Evolutionary conservation across 2,888 invertebrate species (phyloP), one percentile per base, ranked within the genome.

Genomic region (Spodoptera littoralis): DNA sequence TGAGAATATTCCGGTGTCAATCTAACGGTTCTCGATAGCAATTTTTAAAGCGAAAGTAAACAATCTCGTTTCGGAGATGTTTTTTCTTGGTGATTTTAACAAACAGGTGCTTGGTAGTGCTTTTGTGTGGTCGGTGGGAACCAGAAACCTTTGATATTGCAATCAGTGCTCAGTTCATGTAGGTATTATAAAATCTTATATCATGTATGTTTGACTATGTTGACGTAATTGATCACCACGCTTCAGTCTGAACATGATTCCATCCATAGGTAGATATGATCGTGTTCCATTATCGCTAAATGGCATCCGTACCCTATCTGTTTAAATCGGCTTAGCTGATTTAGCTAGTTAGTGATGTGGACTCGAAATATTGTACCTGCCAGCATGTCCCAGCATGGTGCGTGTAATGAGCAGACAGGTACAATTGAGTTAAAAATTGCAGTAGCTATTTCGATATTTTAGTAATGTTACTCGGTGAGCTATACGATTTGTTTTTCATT

Each of bases 201-300:
- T 9, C 9, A 12, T 49, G n/a, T 41, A 12, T 49, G n/a, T 41
- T 42, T 4, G 13, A 9, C 24, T 6, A 22, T 48, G 44, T 11
- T 51, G 27, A 11, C 11, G n/a, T 9, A 11, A 24, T 22, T 41
- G 22, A 65, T 44, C 36, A 53, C 56, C 36, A 11, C 8, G 36
- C 36, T 24, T 36, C 36, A 1, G 9, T 2, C 36, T 36, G 36
- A 36, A 36, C 47, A 27, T 27, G 11, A 22, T 44, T 46, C 44
- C 49, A 30, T 13, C 41, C 49, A 45, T 36, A 27, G 4, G 27
- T 5, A 27, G 27, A 45, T 60, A 49, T 45, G 43, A 45, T 41
- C 68, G 57, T 18, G 22, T 53, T 54, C 13, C 57, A 63, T 46
- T 69, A 63, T 63, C 49, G 70, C 53, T 54, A 47, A 70, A 63